A percentile compares a stretch with the other conserved stretches of the same genome.
phyloP scores from a whole-genome alignment of 2,113 vertebrate genomes.

The Aleadryas rufinucha region DNA sequence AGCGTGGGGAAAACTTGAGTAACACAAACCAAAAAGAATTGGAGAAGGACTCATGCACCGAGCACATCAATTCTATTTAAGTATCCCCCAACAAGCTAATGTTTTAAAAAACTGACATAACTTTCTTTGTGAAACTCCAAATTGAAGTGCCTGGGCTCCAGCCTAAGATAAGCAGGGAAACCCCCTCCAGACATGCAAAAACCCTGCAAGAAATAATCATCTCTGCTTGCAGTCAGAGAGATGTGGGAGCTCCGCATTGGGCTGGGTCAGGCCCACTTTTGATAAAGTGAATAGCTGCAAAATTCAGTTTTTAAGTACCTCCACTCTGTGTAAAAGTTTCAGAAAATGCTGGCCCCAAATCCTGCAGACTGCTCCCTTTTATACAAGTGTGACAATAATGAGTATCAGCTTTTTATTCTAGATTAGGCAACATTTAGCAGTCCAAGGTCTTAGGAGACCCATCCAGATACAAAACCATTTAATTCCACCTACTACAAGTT shows the following conservation, averaged over 20 bases:
- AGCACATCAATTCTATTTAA: neutral
- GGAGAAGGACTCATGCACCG: neutral
- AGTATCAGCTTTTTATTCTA: neutral
- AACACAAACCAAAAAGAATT: neutral
- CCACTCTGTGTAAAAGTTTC: neutral
- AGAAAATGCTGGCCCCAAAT: neutral
- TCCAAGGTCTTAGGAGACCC: neutral
- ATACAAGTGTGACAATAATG: neutral
- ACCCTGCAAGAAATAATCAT: neutral
- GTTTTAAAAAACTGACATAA: neutral
- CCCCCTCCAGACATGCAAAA: rapidly evolving
- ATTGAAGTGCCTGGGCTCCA: neutral
- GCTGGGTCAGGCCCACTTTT: neutral
- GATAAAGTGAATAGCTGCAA: neutral
- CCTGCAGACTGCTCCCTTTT: neutral
- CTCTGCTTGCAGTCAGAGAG: neutral
- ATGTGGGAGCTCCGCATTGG: neutral
- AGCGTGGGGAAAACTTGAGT: neutral
- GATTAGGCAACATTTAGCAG: neutral
- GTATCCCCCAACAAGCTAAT: neutral
- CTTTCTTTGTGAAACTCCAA: neutral
- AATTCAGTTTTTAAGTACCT: neutral
- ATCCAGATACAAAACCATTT: neutral
- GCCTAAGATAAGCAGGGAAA: neutral
- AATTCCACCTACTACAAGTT: neutral